Percentiles rank a stretch among this genome's conserved stretches.
phyloP scores from a whole-genome alignment of 2,113 vertebrate genomes.

The Neopipo cinnamomea region DNA sequence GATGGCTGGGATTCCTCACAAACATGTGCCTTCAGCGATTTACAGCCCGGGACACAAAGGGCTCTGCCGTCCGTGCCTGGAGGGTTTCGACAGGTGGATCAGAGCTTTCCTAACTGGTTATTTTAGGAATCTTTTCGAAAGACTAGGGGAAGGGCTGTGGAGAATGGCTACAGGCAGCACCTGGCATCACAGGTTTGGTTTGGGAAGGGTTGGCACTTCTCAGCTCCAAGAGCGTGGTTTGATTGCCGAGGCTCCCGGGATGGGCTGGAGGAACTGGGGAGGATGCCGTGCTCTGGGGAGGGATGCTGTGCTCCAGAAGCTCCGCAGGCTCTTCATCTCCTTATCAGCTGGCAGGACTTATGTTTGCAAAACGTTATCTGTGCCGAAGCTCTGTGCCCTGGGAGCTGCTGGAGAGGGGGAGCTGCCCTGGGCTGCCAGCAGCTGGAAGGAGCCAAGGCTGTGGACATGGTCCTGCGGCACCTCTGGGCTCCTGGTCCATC shows the following conservation, averaged over 20 bases:
- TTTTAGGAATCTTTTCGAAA: neutral
- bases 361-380: slow-evolving; percentile 23
- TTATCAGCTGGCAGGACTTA: neutral
- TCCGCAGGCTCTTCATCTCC: neutral
- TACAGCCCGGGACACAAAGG: neutral
- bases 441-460: neutral
- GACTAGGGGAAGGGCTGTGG: neutral
- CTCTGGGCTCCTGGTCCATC: neutral
- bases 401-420: neutral
- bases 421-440: fast-evolving
- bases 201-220: neutral
- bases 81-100: neutral
- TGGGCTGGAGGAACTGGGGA: neutral
- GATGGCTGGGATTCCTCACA: neutral
- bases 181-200: neutral
- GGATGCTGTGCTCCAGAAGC: neutral
- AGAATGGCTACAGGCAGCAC: neutral
- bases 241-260: neutral
- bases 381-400: neutral
- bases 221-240: fast-evolving
- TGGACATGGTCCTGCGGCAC: fast-evolving
- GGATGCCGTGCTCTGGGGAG: neutral
- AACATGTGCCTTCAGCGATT: neutral
- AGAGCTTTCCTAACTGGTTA: neutral
- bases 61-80: neutral